Evolutionary conservation across 2,888 invertebrate genomes (phyloP), one percentile per base, ranked within the genome.

Genomic region (Xestia sexstrigata): DNA sequence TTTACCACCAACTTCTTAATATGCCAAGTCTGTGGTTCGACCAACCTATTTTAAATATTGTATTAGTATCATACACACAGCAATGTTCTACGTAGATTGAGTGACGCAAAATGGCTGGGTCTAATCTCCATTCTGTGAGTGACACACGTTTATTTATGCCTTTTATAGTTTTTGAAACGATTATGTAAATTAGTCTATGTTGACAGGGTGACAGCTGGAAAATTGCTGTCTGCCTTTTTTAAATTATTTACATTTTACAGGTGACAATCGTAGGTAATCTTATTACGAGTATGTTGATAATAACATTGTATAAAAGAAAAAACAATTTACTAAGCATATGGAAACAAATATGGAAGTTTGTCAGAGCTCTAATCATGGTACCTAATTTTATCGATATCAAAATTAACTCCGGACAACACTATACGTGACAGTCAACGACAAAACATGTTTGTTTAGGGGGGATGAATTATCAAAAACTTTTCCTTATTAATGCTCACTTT

Each of bases 81-180:
- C 3, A 42, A 45, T 77, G 58, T 55, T 52, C 23, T 45, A 42
- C 6, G 7, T 6, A 23, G 47, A 45, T 20, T 45, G 60, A 78
- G 49, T 52, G 78, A 70, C 45, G 70, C 23, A 26, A 60, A 77
- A 3, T 42, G n/a, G n/a, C 68, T 49, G 39, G 68, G 60, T 69
- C 69, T 42, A 60, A 58, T 30, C n/a, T 23, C 17, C 6, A 13
- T 49, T 69, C 20, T 23, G 30, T 11, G n/a, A 69, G 2, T 49
- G 60, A 78, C 68, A 77, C 3, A 20, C n/a, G 49, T 69, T 8
- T 20, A 69, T 69, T 8, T 20, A 69, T 9, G 42, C 20, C 3
- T 69, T 58, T 69, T 42, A 49, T 8, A 42, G 17, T 42, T 60
- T 47, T 42, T 49, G 0, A 58, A 58, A 76, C 15, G 60, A 76